Conservation (phyloP, 2,888 invertebrate genomes). For the Ethmia dodecea region DNA sequence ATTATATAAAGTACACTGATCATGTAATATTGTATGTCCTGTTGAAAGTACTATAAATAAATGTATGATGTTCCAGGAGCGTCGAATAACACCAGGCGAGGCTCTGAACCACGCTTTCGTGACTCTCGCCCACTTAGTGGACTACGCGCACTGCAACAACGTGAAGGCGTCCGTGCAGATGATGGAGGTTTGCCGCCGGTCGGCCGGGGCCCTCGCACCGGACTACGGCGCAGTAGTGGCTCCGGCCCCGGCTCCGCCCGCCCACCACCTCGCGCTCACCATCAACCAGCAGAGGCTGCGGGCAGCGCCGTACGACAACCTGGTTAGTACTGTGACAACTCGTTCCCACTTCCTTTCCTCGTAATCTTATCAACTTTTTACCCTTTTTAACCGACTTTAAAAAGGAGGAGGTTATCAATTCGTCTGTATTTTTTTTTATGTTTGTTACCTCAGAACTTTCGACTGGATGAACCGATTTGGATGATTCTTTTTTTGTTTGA, state of each 20-base stretch:
- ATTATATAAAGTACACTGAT: too few relatives aligned
- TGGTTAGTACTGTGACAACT: too few relatives aligned
- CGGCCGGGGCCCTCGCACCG: constrained; percentile 49
- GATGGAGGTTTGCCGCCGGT: constrained; percentile 88
- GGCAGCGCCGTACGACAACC: constrained; percentile 86
- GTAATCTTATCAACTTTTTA: too few relatives aligned
- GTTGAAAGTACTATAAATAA: too few relatives aligned
- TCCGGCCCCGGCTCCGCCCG: constrained; percentile 66
- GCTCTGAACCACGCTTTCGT: constrained; percentile 97
- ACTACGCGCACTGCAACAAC: constrained; percentile 97
- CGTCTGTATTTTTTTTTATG: too few relatives aligned
- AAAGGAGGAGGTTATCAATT: too few relatives aligned
- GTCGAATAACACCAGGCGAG: constrained; percentile 96
- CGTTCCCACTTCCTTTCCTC: too few relatives aligned
- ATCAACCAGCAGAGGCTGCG: constrained; percentile 94
- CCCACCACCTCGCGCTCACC: constrained; percentile 89
- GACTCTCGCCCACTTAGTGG: constrained; percentile 93
- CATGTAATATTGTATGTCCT: too few relatives aligned
- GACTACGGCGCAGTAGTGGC: constrained; percentile 58
- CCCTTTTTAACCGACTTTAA: too few relatives aligned
- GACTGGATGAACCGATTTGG: too few relatives aligned
- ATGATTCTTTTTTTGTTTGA: too few relatives aligned
- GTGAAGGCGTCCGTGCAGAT: constrained; percentile 98
- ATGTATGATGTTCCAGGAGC: constrained; percentile 88
- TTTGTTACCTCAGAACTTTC: too few relatives aligned